phyloP scores from a whole-genome alignment of 2,888 invertebrate species.

The Achlya flavicornis region DNA sequence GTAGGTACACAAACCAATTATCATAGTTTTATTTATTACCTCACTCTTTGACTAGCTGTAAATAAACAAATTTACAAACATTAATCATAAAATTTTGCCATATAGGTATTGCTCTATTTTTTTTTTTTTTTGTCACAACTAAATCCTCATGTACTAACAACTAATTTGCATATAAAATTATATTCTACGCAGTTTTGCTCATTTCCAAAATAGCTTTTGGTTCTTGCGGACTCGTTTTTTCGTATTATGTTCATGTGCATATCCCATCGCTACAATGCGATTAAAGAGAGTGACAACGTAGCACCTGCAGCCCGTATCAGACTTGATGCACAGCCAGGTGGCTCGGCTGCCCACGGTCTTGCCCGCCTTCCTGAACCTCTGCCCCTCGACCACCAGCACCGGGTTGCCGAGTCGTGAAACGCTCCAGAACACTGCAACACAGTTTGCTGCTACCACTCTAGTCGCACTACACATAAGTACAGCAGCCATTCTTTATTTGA shows the following conservation, averaged over 20 bases:
- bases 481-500: background rate
- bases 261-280: constrained; percentile 49
- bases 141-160: background rate
- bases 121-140: background rate
- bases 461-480: constrained; percentile 9
- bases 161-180: background rate
- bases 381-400: constrained; percentile 61
- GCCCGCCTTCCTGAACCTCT: constrained; percentile 58
- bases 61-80: no score
- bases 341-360: constrained; percentile 29
- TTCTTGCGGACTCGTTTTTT: constrained; percentile 30
- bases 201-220: background rate
- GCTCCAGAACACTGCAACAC: constrained; percentile 66
- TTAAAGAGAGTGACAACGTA: constrained; percentile 55
- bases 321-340: constrained; percentile 73
- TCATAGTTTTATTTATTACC: no score
- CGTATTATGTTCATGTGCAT: constrained; percentile 50
- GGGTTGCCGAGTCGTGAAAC: constrained; percentile 68
- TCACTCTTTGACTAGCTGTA: no score
- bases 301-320: constrained; percentile 67
- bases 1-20: no score
- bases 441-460: constrained; percentile 39
- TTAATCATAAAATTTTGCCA: no score
- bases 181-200: background rate
- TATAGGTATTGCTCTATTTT: background rate